Percentiles rank a stretch among this genome's conserved stretches.
Evolutionary conservation across 2,888 invertebrate genomes (phyloP).

Genomic region (Cristatella mucedo): DNA sequence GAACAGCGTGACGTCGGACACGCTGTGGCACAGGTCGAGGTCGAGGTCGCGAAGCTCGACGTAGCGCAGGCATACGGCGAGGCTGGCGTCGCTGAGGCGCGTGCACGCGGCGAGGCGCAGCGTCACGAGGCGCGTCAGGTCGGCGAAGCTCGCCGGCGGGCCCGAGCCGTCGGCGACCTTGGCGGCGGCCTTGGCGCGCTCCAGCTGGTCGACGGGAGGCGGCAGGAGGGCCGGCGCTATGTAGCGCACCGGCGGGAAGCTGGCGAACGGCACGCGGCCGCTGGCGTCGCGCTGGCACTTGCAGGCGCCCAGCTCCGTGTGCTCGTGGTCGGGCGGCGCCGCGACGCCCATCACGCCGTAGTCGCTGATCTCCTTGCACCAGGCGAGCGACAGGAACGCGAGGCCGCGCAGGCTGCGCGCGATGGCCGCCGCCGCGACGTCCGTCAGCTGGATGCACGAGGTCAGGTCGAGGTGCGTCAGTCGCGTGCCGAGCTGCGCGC

Average conservation of each 20-base stretch:
- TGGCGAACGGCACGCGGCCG: not conserved
- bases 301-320: slow-evolving; percentile 18
- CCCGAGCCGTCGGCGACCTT: slow-evolving; percentile 43
- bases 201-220: not conserved
- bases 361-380: slow-evolving; percentile 54
- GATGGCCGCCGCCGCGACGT: slow-evolving; percentile 50
- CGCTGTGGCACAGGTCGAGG: slow-evolving; percentile 52
- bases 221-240: not conserved
- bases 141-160: slow-evolving; percentile 14
- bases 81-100: slow-evolving; percentile 54
- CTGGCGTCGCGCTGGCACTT: slow-evolving; percentile 13
- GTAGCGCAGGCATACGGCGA: slow-evolving; percentile 53
- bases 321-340: slow-evolving; percentile 14
- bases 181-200: not conserved
- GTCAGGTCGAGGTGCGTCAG: slow-evolving; percentile 49
- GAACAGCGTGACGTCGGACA: slow-evolving; percentile 50
- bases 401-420: slow-evolving; percentile 49
- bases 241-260: slow-evolving; percentile 1
- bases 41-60: slow-evolving; percentile 48
- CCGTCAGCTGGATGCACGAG: slow-evolving; percentile 56
- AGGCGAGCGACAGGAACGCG: slow-evolving; percentile 48
- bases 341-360: slow-evolving; percentile 46
- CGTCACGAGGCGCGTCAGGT: slow-evolving; percentile 40
- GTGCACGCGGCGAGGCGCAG: slow-evolving; percentile 54
- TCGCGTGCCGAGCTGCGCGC: slow-evolving; percentile 46